Evolutionary conservation across 2,888 invertebrate species (phyloP), one percentile per base, ranked within the genome.

Genomic region (Calliopum simillimum): DNA sequence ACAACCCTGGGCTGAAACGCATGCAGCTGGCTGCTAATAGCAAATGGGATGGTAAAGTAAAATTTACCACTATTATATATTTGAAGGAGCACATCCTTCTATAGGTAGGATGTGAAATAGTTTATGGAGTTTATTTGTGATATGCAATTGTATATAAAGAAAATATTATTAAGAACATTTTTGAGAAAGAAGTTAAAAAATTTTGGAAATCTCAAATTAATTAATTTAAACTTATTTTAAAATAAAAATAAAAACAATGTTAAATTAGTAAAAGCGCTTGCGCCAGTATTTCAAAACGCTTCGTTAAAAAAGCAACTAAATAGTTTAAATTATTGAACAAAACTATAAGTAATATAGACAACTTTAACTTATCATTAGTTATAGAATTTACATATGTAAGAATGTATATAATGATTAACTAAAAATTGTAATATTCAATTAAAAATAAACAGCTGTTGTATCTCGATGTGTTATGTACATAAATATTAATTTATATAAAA

Each of bases 1-100:
- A 13, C 96, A 96, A 81, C 94, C 95, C 0, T 96, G 95, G 95
- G 93, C 92, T 70, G 91, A 91, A 75, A 87, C 87, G 68, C 89
- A 86, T 86, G 85, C 84, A 80, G 79, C 92, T 90, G 74, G 90
- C 91, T 73, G 91, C 94, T 76, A 94, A 84, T 83, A 69, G 55
- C n/a, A 41, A 13, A 33, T 33, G 13, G 23, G 23, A 23, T 23
- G 23, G 16, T 23, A 21, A 53, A 53, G 53, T 14, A 8, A 53
- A 21, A 21, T 19, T 53, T 53, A 53, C 53, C 53, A 14, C 13
- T 11, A 23, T 21, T 11, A 53, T 53, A 53, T 1, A n/a, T n/a
- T n/a, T n/a, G n/a, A n/a, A n/a, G n/a, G 21, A 14, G 23, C 56
- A 23, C 14, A 21, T 23, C 2, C 5, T 13, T 33, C 21, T 43